Percentiles rank a stretch among this genome's conserved stretches.
Conservation (phyloP, 2,797 vertebrate species). For the Peromyscus melanophrys region DNA sequence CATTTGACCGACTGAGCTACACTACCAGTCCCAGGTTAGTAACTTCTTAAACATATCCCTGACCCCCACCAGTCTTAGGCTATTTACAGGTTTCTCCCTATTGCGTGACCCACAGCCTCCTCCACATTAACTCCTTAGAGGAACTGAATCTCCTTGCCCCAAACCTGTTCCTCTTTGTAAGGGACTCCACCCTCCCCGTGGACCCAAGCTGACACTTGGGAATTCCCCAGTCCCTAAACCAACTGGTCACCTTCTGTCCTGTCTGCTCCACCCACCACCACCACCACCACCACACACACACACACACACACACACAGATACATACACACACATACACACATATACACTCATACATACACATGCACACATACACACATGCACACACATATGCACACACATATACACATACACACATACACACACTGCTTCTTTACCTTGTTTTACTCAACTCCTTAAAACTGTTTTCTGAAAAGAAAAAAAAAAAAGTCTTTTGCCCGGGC, state of each 20-base stretch:
- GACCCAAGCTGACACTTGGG: not conserved
- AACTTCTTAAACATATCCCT: not conserved
- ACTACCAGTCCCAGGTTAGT: not conserved
- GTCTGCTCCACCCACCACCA: not conserved
- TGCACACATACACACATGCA: too few species aligned
- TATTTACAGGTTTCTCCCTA: not conserved
- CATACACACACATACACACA: too few species aligned
- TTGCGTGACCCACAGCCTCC: not conserved
- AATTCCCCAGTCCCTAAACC: not conserved
- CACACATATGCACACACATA: too few species aligned
- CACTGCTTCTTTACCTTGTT: not conserved
- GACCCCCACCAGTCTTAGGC: not conserved
- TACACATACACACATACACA: too few species aligned
- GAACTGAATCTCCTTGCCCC: not conserved
- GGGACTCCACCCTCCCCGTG: accelerated
- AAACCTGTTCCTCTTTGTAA: not conserved
- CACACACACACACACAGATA: too few species aligned
- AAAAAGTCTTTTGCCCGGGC: too few species aligned
- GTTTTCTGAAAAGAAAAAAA: too few species aligned
- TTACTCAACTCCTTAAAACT: not conserved
- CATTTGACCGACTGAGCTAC: not conserved
- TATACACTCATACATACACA: too few species aligned
- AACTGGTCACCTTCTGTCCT: not conserved
- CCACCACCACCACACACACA: too few species aligned
- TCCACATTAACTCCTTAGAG: not conserved